Percentiles rank a stretch among this genome's conserved stretches.
Conservation (phyloP, 2,888 invertebrate species). For the Eumacrocentrus americanus region DNA sequence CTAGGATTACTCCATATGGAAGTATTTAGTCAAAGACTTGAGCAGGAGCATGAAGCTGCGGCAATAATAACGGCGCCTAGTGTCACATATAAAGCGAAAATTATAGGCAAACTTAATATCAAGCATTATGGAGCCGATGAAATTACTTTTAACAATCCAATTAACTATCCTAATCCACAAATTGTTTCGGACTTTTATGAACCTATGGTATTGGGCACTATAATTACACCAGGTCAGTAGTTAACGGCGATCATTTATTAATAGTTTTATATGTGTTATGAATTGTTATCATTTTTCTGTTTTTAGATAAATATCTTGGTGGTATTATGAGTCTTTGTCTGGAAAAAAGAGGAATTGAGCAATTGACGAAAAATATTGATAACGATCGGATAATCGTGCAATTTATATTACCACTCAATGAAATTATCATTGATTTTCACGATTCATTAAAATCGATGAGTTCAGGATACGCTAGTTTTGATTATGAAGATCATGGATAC, state of each 20-base stretch:
- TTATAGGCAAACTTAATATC: conserved; percentile 76
- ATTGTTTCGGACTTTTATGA: conserved; percentile 81
- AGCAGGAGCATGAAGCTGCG: conserved; percentile 84
- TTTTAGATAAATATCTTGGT: conserved; percentile 70
- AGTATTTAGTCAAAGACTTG: conserved; percentile 83
- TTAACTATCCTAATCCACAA: conserved; percentile 71
- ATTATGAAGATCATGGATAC: conserved; percentile 89
- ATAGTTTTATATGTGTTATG: conserved; percentile 1
- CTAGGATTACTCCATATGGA: conserved; percentile 86
- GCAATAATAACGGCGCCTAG: conserved; percentile 85
- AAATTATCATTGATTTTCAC: conserved; percentile 94
- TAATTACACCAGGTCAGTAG: conserved; percentile 77
- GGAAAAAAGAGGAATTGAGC: conserved; percentile 75
- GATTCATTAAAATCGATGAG: conserved; percentile 87
- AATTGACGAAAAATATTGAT: conserved; percentile 79
- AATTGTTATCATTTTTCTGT: conserved; percentile 2
- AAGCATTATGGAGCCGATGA: conserved; percentile 68
- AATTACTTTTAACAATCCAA: conserved; percentile 75
- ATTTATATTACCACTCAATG: conserved; percentile 86
- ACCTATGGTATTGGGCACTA: conserved; percentile 86
- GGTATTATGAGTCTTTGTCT: conserved; percentile 75
- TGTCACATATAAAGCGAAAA: conserved; percentile 82
- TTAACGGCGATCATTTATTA: conserved; percentile 31
- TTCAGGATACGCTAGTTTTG: conserved; percentile 95
- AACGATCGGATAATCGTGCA: conserved; percentile 81